Percentiles rank a stretch among this genome's conserved stretches.
These are phyloP conservation scores for Oscheius sp. DNA, from an alignment of 2,888 invertebrate genomes.

Conservation along the genomic window DNA sequence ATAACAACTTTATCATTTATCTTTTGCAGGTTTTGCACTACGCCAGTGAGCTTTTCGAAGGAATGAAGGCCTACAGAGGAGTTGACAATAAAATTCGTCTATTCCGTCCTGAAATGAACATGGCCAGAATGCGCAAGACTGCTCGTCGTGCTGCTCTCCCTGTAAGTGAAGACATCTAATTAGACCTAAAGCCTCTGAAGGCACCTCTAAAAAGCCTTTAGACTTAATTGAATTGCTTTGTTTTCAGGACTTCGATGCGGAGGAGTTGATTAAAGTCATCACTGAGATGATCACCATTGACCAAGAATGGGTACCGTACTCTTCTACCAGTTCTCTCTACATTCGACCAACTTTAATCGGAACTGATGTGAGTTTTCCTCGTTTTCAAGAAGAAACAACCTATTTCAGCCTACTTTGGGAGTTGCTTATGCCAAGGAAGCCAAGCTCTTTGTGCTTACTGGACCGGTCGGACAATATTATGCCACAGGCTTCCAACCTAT, in stretches of 20 bases:
- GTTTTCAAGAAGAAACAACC: background rate
- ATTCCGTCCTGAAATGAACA: constrained; percentile 94
- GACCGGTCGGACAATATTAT: constrained; percentile 94
- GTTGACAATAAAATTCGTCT: constrained; percentile 90
- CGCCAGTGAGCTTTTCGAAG: constrained; percentile 88
- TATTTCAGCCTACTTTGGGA: constrained; percentile 80
- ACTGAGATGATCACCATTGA: constrained; percentile 88
- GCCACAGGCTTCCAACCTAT: constrained; percentile 76
- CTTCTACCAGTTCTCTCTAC: constrained; percentile 87
- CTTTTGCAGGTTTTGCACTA: constrained; percentile 70
- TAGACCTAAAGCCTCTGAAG: constrained; percentile 4
- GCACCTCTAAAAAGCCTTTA: constrained; percentile 6
- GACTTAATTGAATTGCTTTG: constrained; percentile 17
- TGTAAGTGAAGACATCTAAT: constrained; percentile 67
- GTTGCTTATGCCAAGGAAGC: constrained; percentile 89
- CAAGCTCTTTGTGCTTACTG: constrained; percentile 88
- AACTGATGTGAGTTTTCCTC: constrained; percentile 86
- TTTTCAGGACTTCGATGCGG: constrained; percentile 82
- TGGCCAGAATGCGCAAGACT: constrained; percentile 89
- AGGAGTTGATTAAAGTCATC: constrained; percentile 87
- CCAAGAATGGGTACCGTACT: constrained; percentile 96
- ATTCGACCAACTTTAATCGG: constrained; percentile 95
- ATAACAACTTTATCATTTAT: background rate
- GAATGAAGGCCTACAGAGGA: constrained; percentile 95
- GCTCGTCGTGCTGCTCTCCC: constrained; percentile 88